phyloP scores from a whole-genome alignment of 1,140 invertebrate genomes.

The Batillaria attramentaria region DNA sequence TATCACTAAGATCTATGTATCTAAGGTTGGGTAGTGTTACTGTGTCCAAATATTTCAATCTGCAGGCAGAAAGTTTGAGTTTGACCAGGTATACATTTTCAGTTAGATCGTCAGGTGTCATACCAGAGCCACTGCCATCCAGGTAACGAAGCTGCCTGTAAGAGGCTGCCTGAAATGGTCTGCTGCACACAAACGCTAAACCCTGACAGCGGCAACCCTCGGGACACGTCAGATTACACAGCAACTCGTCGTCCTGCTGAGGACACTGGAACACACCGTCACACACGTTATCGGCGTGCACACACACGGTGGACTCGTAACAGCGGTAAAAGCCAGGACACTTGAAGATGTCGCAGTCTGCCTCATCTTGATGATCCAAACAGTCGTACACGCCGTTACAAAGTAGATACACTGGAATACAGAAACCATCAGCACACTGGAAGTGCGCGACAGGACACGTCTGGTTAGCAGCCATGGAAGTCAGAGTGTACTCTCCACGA shows the following conservation, averaged over 20 bases:
- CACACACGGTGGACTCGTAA: background rate
- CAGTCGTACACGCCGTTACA: conserved; percentile 24
- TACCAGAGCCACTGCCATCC: background rate
- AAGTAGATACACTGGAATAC: conserved; percentile 3
- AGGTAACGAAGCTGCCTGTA: background rate
- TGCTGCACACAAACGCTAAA: conserved; percentile 6
- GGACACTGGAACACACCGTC: conserved; percentile 17
- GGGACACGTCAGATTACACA: conserved; percentile 25
- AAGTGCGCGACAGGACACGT: no score
- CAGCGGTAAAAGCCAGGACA: conserved; percentile 33
- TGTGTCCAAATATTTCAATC: conserved; percentile 3
- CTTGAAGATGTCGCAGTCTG: conserved; percentile 3
- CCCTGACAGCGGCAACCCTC: conserved; percentile 8
- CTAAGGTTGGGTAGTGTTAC: background rate
- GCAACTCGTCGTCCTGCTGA: conserved; percentile 5
- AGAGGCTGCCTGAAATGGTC: background rate
- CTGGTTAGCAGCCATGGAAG: no score
- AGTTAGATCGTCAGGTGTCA: background rate
- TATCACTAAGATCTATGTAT: conserved; percentile 28
- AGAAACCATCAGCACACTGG: no score
- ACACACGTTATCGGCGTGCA: conserved; percentile 15
- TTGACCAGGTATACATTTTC: background rate
- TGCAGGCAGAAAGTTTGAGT: background rate
- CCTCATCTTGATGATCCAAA: conserved; percentile 2
- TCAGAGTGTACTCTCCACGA: no score